phyloP scores from a whole-genome alignment of 2,113 vertebrate genomes.

The Riparia riparia region DNA sequence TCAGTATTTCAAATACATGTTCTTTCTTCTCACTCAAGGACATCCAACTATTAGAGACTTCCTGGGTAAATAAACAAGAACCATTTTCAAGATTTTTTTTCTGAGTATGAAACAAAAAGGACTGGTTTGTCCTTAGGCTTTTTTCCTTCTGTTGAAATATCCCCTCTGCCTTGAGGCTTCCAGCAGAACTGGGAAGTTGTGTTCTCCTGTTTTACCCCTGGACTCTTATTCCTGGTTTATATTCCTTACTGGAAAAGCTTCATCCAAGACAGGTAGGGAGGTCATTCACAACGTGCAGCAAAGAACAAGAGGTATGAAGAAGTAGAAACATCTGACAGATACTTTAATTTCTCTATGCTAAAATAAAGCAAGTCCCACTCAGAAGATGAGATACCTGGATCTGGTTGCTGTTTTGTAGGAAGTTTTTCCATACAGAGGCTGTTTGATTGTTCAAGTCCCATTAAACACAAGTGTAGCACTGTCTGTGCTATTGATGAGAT shows the following conservation, averaged over 20 bases:
- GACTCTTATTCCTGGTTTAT: background rate
- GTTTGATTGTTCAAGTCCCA: background rate
- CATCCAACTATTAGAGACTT: background rate
- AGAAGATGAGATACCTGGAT: background rate
- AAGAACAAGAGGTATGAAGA: background rate
- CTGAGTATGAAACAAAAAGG: background rate
- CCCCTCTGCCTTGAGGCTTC: background rate
- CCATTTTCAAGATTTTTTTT: background rate
- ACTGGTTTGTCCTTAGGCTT: background rate
- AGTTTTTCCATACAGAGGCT: background rate
- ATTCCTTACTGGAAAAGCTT: background rate
- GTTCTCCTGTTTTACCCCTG: background rate
- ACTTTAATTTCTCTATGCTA: background rate
- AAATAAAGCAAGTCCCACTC: background rate
- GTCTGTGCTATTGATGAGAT: background rate
- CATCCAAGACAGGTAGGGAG: background rate
- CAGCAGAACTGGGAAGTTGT: background rate
- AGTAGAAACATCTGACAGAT: background rate
- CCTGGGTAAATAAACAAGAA: background rate
- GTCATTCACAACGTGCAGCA: background rate
- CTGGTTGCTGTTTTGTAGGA: background rate
- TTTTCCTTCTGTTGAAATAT: background rate
- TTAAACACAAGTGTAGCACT: background rate
- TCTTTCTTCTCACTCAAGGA: background rate
- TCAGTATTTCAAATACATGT: background rate